These are phyloP conservation scores for Siniperca scherzeri DNA, from an alignment of 2,797 vertebrate species.

Conservation along the genomic window DNA sequence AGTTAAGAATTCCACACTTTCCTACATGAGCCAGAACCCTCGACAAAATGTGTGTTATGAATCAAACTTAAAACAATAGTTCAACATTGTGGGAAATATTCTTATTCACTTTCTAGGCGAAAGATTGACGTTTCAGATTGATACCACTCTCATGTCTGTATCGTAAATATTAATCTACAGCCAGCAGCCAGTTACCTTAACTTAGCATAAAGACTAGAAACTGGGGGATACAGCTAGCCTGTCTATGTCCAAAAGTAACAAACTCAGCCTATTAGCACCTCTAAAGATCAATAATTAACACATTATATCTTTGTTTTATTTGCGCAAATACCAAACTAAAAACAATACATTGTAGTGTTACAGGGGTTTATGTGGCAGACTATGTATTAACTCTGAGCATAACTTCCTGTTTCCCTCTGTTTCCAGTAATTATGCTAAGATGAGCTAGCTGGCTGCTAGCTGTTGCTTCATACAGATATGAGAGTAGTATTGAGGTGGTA, in stretches of 20 bases:
- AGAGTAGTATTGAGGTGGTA: not conserved
- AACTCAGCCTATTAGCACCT: no score
- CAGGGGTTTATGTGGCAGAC: not conserved
- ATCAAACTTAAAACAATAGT: no score
- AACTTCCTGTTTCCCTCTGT: not conserved
- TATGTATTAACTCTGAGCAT: not conserved
- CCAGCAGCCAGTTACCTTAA: not conserved
- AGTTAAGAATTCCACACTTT: no score
- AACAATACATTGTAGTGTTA: not conserved
- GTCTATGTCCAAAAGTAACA: not conserved
- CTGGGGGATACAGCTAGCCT: not conserved
- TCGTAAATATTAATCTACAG: not conserved
- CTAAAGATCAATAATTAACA: not conserved
- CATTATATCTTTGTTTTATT: not conserved
- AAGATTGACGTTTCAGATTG: not conserved
- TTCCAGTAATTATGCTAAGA: not conserved
- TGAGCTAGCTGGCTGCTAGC: not conserved
- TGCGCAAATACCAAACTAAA: not conserved
- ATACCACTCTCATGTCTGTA: not conserved
- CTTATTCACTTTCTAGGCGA: no score
- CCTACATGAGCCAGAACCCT: no score
- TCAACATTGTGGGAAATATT: no score
- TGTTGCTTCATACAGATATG: not conserved
- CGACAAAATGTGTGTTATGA: no score
- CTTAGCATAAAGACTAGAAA: not conserved